Evolutionary conservation across 2,797 vertebrate genomes (phyloP).

Genomic region (Bryconaethiops microstoma): DNA sequence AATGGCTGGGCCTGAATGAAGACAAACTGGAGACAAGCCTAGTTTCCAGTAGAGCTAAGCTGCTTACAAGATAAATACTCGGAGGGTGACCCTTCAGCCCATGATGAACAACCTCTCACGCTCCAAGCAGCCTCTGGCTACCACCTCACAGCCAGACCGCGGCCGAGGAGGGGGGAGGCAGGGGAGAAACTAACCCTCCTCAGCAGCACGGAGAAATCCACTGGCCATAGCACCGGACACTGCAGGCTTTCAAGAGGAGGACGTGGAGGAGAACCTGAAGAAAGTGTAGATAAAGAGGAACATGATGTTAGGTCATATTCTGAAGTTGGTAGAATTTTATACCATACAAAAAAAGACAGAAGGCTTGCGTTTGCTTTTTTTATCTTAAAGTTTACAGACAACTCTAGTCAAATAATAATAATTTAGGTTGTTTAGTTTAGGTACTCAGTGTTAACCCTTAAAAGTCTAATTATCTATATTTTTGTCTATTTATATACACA

Average conservation of each 20-base stretch:
- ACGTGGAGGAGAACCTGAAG: conserved; percentile 57
- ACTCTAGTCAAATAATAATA: too few relatives aligned
- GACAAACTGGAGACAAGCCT: conserved; percentile 74
- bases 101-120: conserved; percentile 70
- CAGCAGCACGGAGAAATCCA: conserved; percentile 27
- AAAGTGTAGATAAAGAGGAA: conserved; percentile 81
- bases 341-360: too few relatives aligned
- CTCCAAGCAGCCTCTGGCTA: conserved; percentile 40
- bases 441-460: too few relatives aligned
- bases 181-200: background rate
- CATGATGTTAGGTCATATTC: conserved; percentile 61
- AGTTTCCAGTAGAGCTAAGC: conserved; percentile 67
- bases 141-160: conserved; percentile 38
- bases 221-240: conserved; percentile 17
- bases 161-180: conserved; percentile 19
- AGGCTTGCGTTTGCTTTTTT: background rate
- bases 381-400: too few relatives aligned
- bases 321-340: background rate
- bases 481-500: too few relatives aligned
- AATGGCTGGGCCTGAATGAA: conserved; percentile 69
- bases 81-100: conserved; percentile 60
- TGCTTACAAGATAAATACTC: conserved; percentile 74
- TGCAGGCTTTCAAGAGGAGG: conserved; percentile 1
- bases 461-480: too few relatives aligned
- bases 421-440: too few relatives aligned